Base-by-base conservation (phyloP, 1,140 invertebrate species). In the Cryptotermes secundus region DNA sequence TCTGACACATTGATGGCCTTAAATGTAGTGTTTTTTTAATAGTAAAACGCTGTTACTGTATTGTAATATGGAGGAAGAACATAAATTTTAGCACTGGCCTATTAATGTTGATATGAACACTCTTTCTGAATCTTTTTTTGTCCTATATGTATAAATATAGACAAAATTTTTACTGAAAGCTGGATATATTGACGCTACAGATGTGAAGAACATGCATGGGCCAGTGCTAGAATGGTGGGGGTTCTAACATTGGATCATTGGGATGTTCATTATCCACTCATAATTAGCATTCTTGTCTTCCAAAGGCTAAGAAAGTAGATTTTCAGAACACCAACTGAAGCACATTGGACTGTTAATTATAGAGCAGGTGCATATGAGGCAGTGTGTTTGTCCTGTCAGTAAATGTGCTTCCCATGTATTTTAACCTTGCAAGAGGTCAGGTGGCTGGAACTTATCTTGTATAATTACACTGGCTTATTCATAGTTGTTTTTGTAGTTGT, bases 1-100 rank as follows among this genome's bases (percentile, higher is more conserved):
- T 81, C 80, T 81, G 80, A 81, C 80, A 81, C 80, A 81, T 35
- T 81, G 42, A 81, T 31, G 80, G 80, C 80, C 80, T 81, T 81
- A 81, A 10, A 81, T 81, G 80, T 81, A 81, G 80, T 35, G 35
- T 12, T 81, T 81, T 72, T 72, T 72, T 31, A n/a, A 31, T 72
- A 72, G 59, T 72, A 31, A 31, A 72, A 31, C n/a, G 59, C 26
- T 72, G 59, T 72, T 72, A 72, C n/a, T 72, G 59, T 72, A 31
- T n/a, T 72, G n/a, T 72, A 72, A 72, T 72, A 72, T 22, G 7
- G 31, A n/a, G n/a, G n/a, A 72, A 72, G 9, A 72, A 72, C n/a
- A 72, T 72, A 72, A 31, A 72, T 72, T 72, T 16, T 72, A 72
- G 59, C 59, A 72, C 59, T 72, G 59, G 26, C 59, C 59, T n/a